A percentile compares a stretch with the other conserved stretches of the same genome.
Conservation (phyloP, 1,140 invertebrate species). For the Drosophila teissieri region DNA sequence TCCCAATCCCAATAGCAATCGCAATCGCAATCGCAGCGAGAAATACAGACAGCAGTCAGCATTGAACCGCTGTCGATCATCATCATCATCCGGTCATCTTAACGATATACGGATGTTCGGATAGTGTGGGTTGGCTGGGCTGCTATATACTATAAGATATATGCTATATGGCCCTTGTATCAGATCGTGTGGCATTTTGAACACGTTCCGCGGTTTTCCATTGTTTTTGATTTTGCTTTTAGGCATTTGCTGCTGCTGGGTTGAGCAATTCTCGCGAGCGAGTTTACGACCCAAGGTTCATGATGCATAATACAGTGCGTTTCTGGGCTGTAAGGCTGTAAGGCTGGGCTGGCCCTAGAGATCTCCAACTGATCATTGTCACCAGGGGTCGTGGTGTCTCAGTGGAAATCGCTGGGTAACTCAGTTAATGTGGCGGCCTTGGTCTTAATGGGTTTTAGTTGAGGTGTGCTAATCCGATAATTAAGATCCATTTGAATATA, state of each 20-base stretch:
- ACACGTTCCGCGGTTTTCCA: slow-evolving; percentile 63
- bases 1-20: neutral
- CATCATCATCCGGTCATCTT: slow-evolving; percentile 60
- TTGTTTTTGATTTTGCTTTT: slow-evolving; percentile 20
- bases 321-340: slow-evolving; percentile 1
- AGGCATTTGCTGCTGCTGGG: slow-evolving; percentile 11
- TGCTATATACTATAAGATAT: neutral
- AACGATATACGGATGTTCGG: slow-evolving; percentile 48
- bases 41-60: slow-evolving; percentile 6
- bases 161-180: slow-evolving; percentile 26
- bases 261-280: slow-evolving; percentile 42
- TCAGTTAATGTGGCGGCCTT: neutral
- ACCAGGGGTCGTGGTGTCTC: neutral
- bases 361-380: slow-evolving; percentile 11
- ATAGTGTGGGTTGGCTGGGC: slow-evolving; percentile 7
- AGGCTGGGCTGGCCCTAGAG: neutral
- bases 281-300: slow-evolving; percentile 48
- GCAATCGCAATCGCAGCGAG: slow-evolving; percentile 1
- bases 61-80: slow-evolving; percentile 44
- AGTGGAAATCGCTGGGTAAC: neutral
- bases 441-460: slow-evolving; percentile 1
- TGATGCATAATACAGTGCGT: slow-evolving; percentile 10
- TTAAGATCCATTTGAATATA: neutral
- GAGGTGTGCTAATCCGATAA: neutral
- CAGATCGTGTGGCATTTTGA: slow-evolving; percentile 60